Base-by-base conservation (phyloP, 2,797 vertebrate genomes). In the Thripadectes ignobilis region DNA sequence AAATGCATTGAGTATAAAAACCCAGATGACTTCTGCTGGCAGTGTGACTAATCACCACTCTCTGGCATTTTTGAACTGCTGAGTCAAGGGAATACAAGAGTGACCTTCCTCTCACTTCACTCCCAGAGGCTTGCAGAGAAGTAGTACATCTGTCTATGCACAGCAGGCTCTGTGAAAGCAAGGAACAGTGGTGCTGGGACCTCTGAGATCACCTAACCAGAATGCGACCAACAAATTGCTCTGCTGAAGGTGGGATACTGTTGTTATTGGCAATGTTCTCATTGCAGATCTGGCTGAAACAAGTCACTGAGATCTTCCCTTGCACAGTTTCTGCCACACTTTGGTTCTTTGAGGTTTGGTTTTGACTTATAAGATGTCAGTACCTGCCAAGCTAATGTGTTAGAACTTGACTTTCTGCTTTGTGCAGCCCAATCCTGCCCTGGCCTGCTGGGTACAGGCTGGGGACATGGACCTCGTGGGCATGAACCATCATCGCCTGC, bases 401-500 rank as follows among this genome's bases (percentile, higher is more conserved):
- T 45, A 49, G 7, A 20, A 5, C 10, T 32, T 45, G 68, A 24
- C 14, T 57, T 21, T 66, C 48, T 18, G 15, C 20, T 85, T 32
- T 57, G 45, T 7, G 13, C 54, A 52, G 52, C 43, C 12, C 6
- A 8, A 0, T 4, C 9, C 49, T 65, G n/a, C 30, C 30, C 13
- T 52, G 48, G 14, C 32, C 52, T 55, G 26, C 41, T 61, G 46
- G 18, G 3, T 13, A 14, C 26, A 18, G 7, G 26, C 26, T 36
- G 46, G 9, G 10, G 22, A 32, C 3, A 1, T 3, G 9, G 59
- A 46, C 17, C 17, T 4, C 15, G 13, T 30, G 61, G 52, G 22
- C 36, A 62, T 1, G 2, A 22, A 19, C 21, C 0, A 1, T 3
- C 16, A 13, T 8, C 8, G 16, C 0, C 0, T 43, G 7, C 5